Conservation (phyloP, 2,888 invertebrate genomes). For the Orchesella flavescens region DNA sequence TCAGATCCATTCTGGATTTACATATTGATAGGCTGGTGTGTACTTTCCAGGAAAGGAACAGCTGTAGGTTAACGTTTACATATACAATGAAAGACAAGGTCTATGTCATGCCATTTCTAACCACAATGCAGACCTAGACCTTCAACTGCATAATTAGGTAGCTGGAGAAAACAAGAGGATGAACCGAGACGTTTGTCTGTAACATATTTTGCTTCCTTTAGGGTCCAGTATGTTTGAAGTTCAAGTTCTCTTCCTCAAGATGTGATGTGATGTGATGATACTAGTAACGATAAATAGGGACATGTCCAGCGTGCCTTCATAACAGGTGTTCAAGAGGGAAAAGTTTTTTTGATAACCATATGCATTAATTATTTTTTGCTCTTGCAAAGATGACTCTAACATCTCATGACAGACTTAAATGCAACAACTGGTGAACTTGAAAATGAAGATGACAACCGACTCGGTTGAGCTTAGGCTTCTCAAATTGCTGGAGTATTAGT, state of each 20-base stretch:
- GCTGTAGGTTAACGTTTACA: conserved; percentile 22
- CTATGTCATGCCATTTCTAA: conserved; percentile 52
- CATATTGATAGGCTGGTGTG: conserved; percentile 36
- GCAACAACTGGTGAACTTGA: conserved; percentile 18
- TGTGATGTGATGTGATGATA: no score
- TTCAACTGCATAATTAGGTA: conserved; percentile 37
- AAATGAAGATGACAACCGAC: conserved; percentile 19
- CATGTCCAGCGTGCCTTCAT: not conserved
- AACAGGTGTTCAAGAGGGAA: conserved; percentile 53
- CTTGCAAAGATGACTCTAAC: conserved; percentile 12
- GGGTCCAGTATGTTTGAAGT: conserved; percentile 11
- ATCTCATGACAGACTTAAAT: not conserved
- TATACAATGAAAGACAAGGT: conserved; percentile 19
- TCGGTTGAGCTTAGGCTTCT: not conserved
- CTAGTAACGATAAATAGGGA: no score
- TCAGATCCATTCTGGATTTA: conserved; percentile 29
- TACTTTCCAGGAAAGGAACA: not conserved
- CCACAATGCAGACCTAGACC: conserved; percentile 54
- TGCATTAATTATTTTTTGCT: conserved; percentile 32
- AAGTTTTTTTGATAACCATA: conserved; percentile 31
- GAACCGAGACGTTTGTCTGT: not conserved
- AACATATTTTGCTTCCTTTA: conserved; percentile 10
- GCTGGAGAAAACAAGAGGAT: not conserved
- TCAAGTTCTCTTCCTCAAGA: not conserved
- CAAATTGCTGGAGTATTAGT: not conserved